Evolutionary conservation across 2,888 invertebrate species (phyloP).

Genomic region (Cheilosia scutellata): DNA sequence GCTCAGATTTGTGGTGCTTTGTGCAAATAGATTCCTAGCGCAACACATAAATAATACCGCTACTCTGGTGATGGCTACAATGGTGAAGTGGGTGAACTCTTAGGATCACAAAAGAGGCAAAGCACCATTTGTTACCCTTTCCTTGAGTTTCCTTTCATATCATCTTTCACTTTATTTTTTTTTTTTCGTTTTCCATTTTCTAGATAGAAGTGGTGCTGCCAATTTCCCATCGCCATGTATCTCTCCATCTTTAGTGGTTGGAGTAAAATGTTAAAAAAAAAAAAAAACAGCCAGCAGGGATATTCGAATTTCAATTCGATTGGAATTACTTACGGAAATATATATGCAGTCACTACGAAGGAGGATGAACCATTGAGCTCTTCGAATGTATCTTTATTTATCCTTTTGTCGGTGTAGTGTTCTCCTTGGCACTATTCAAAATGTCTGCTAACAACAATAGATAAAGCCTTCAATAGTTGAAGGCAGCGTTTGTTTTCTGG

Average conservation of each 20-base stretch:
- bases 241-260: slow-evolving; percentile 1
- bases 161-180: slow-evolving; percentile 61
- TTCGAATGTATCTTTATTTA: slow-evolving; percentile 45
- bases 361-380: slow-evolving; percentile 19
- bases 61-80: slow-evolving; percentile 35
- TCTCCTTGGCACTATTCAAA: slow-evolving; percentile 47
- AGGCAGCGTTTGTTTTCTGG: slow-evolving; percentile 33
- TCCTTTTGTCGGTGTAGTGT: slow-evolving; percentile 34
- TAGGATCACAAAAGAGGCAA: slow-evolving; percentile 43
- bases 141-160: slow-evolving; percentile 64
- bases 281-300: slow-evolving; percentile 13
- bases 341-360: slow-evolving; percentile 7
- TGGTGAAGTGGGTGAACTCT: slow-evolving; percentile 21
- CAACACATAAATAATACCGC: slow-evolving; percentile 82
- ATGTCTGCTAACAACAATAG: slow-evolving; percentile 40
- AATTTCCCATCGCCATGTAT: slow-evolving; percentile 55
- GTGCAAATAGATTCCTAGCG: slow-evolving; percentile 83
- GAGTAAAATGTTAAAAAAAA: not conserved
- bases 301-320: slow-evolving; percentile 71
- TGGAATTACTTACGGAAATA: slow-evolving; percentile 64
- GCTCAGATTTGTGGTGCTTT: slow-evolving; percentile 82
- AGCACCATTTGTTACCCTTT: slow-evolving; percentile 64
- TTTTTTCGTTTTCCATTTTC: slow-evolving; percentile 6
- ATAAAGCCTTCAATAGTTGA: slow-evolving; percentile 53
- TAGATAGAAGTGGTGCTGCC: slow-evolving; percentile 40